A percentile compares a stretch with the other conserved stretches of the same genome.
Evolutionary conservation across 2,888 invertebrate genomes (phyloP).

Genomic region (Ophonus ardosiacus): DNA sequence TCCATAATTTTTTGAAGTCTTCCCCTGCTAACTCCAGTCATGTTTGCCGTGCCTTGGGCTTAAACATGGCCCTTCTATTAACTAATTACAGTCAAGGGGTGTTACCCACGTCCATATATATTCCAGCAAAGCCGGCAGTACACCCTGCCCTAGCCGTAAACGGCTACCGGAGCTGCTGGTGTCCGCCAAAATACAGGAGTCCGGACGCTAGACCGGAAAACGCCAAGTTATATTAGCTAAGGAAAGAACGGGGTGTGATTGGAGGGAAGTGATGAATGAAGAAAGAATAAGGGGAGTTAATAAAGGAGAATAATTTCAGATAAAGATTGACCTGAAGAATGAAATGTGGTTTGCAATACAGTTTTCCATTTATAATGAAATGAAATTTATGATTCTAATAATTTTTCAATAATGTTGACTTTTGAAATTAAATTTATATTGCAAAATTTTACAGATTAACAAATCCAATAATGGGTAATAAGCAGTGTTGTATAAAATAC

Average conservation of each 20-base stretch:
- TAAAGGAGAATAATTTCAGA: not conserved
- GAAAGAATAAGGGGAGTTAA: not conserved
- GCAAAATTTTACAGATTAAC: no score
- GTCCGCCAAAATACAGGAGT: not conserved
- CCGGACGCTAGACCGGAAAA: no score
- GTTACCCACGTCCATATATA: conserved; percentile 43
- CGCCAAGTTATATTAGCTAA: no score
- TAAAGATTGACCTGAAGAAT: not conserved
- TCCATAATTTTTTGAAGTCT: not conserved
- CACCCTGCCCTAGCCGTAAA: conserved; percentile 33
- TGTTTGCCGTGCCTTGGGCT: conserved; percentile 31
- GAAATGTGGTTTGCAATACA: not conserved
- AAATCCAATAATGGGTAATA: no score
- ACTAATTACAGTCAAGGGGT: conserved; percentile 55
- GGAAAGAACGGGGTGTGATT: not conserved
- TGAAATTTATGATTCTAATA: no score
- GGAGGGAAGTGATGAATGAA: not conserved
- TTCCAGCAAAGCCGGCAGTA: conserved; percentile 25
- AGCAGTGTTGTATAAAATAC: no score
- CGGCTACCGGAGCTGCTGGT: conserved; percentile 20
- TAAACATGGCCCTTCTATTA: conserved; percentile 47
- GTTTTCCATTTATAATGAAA: no score
- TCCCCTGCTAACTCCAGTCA: not conserved
- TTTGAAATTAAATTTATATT: no score
- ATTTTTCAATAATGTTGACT: no score